phyloP scores from a whole-genome alignment of 2,113 vertebrate genomes.

The Tapirus terrestris region DNA sequence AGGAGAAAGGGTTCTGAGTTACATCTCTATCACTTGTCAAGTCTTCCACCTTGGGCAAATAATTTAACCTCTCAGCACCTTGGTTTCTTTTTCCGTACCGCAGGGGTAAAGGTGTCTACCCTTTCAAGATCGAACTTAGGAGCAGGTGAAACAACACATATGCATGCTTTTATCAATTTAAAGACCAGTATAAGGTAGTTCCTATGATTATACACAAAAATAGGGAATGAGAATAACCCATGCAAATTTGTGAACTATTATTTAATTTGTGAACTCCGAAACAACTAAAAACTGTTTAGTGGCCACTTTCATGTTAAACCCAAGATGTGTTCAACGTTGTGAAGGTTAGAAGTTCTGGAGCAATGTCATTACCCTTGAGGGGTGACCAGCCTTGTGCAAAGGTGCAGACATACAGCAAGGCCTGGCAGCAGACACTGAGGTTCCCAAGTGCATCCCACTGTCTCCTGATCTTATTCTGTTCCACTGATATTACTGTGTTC shows the following conservation, averaged over 20 bases:
- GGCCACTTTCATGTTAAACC: not conserved
- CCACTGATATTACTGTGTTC: not conserved
- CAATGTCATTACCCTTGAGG: not conserved
- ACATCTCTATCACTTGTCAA: not conserved
- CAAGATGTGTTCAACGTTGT: not conserved
- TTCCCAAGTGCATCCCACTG: not conserved
- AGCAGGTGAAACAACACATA: not conserved
- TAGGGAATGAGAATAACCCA: not conserved
- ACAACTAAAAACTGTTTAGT: not conserved
- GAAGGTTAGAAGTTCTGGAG: not conserved
- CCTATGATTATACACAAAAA: not conserved
- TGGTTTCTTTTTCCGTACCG: not conserved
- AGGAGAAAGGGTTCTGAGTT: not conserved
- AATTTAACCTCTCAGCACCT: not conserved
- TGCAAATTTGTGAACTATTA: not conserved
- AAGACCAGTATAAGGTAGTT: not conserved
- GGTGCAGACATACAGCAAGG: accelerated
- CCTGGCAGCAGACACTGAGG: not conserved
- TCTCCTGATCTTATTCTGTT: not conserved
- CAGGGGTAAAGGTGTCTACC: not conserved
- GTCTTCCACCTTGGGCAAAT: not conserved
- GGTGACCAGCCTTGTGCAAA: not conserved
- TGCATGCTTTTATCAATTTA: not conserved
- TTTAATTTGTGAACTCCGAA: not conserved
- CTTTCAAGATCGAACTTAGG: not conserved